A percentile compares a stretch with the other conserved stretches of the same genome.
Conservation (phyloP, 2,113 vertebrate species). For the Perca fluviatilis region DNA sequence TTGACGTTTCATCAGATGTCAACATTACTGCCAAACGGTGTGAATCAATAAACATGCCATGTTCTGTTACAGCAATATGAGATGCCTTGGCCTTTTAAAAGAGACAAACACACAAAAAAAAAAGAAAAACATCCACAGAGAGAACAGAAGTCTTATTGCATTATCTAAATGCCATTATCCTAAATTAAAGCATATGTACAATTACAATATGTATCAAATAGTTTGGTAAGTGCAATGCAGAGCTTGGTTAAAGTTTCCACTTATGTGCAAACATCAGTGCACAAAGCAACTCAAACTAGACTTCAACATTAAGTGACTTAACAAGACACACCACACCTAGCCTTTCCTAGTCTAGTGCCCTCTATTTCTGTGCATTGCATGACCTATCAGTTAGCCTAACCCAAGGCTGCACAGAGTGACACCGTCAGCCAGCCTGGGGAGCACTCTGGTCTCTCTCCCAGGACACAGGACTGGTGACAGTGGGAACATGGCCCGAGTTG, state of each 20-base stretch:
- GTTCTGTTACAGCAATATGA: constrained; percentile 71
- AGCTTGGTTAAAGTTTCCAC: constrained; percentile 67
- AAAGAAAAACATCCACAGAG: constrained; percentile 43
- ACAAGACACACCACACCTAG: constrained; percentile 22
- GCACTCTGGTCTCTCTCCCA: constrained; percentile 21
- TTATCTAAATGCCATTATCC: constrained; percentile 80
- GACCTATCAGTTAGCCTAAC: not conserved
- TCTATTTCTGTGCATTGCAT: constrained; percentile 44
- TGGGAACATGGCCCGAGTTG: constrained; percentile 40
- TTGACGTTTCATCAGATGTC: constrained; percentile 31
- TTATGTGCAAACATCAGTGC: constrained; percentile 65
- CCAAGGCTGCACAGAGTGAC: constrained; percentile 7
- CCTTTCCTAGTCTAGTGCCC: not conserved
- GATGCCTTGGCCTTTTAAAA: constrained; percentile 77
- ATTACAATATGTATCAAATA: constrained; percentile 75
- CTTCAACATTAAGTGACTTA: constrained; percentile 45
- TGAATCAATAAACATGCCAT: constrained; percentile 53
- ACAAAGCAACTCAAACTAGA: constrained; percentile 61
- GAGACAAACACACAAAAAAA: constrained; percentile 49
- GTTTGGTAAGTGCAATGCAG: constrained; percentile 82
- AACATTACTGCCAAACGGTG: constrained; percentile 37
- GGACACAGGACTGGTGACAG: constrained; percentile 35
- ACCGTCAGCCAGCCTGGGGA: constrained; percentile 25
- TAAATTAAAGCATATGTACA: constrained; percentile 73
- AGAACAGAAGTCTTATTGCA: constrained; percentile 81